These are phyloP conservation scores for Aurelia aurita DNA, from an alignment of 30 jellyfish, hydroid and myxozoan genomes.

Conservation along the genomic window DNA sequence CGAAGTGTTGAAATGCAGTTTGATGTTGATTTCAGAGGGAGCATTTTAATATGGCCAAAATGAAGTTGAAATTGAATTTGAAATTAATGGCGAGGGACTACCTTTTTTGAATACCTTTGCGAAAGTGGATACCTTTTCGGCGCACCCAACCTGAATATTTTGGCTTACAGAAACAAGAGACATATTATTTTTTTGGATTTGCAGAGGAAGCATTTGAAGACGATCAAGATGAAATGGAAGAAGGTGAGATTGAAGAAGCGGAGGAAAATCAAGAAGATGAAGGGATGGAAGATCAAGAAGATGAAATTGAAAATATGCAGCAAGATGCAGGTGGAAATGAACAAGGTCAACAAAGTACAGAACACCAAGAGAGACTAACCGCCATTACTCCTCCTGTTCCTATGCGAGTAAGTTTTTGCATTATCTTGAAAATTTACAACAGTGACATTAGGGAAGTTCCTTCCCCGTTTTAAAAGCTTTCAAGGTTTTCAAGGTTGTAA, in stretches of 20 bases:
- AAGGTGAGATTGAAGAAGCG: not conserved
- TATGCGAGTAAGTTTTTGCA: not conserved
- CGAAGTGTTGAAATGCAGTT: too few species aligned
- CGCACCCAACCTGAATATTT: not conserved
- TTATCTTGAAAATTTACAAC: too few species aligned
- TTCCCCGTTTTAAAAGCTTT: too few species aligned
- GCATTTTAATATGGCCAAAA: too few species aligned
- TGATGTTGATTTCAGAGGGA: too few species aligned
- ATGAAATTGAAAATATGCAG: slow-evolving; percentile 1
- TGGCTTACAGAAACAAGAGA: not conserved
- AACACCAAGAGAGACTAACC: not conserved
- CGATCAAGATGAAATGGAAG: slow-evolving; percentile 56
- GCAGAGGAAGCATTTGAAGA: slow-evolving; percentile 31
- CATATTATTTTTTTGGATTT: not conserved
- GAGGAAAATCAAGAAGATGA: slow-evolving; percentile 17
- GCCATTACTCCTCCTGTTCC: not conserved
- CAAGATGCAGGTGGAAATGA: slow-evolving; percentile 6
- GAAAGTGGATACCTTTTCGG: too few species aligned
- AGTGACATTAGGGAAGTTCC: too few species aligned
- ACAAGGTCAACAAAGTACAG: slow-evolving; percentile 22
- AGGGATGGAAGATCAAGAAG: slow-evolving; percentile 26
- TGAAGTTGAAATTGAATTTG: too few species aligned
- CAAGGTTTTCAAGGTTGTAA: too few species aligned
- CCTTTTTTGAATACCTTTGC: too few species aligned
- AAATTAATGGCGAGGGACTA: too few species aligned